phyloP scores from a whole-genome alignment of 1,140 invertebrate genomes.

The Neelides sp. region DNA sequence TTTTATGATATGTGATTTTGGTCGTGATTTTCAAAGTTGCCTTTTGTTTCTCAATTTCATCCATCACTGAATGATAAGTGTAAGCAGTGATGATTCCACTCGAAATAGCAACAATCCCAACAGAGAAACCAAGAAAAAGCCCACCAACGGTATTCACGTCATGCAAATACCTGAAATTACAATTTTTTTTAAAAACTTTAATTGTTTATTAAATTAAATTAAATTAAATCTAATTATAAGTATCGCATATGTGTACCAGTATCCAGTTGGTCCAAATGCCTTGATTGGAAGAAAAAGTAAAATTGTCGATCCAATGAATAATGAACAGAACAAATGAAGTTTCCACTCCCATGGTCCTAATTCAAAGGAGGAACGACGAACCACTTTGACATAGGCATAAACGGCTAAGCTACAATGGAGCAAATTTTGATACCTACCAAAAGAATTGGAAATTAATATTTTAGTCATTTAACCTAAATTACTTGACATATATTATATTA shows the following conservation, averaged over 20 bases:
- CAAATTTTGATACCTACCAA: constrained; percentile 5
- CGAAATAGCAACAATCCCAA: too few species aligned
- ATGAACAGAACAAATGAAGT: background rate
- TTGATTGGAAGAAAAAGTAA: constrained; percentile 1
- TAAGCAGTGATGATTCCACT: too few species aligned
- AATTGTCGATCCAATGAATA: background rate
- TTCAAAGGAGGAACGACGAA: background rate
- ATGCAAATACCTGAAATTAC: background rate
- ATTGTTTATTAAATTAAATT: background rate
- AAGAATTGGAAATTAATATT: background rate
- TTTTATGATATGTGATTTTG: background rate
- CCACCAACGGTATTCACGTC: background rate
- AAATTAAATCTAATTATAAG: background rate
- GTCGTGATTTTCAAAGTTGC: background rate
- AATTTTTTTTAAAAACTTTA: background rate
- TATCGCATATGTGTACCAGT: background rate
- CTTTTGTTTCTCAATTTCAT: too few species aligned
- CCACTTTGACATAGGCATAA: constrained; percentile 7
- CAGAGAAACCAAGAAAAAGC: background rate
- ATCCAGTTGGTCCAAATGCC: constrained; percentile 3
- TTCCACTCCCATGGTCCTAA: constrained; percentile 8
- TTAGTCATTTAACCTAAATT: too few species aligned
- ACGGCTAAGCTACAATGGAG: background rate
- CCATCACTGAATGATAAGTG: too few species aligned
- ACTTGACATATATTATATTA: too few species aligned